Base-by-base conservation (phyloP, 2,888 invertebrate genomes). In the Tribolium freemani region DNA sequence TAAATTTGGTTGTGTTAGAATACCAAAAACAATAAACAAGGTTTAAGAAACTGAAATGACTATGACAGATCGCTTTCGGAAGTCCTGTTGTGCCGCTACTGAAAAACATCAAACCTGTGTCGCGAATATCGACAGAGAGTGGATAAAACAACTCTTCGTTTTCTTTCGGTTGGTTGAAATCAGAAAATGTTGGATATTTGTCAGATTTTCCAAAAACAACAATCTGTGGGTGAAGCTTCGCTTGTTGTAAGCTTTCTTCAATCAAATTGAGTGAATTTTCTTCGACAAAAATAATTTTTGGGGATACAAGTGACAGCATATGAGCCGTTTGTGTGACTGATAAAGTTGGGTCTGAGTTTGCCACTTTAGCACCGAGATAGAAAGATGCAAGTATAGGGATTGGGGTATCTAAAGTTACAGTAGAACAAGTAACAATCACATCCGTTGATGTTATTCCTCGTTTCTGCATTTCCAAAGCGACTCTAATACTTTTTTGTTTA, bases 371-470 rank as follows among this genome's bases (percentile, higher is more conserved):
- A 1, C 89, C 89, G 6, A 88, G 81, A 75, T 85, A 88, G 1
- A 88, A 75, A 0, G 87, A 85, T 0, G 88, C 88, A 48, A 89
- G 85, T 58, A 87, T 84, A 0, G 89, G 88, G 13, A 88, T 83
- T 2, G 82, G 80, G 6, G 86, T 78, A 68, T 89, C 85, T 4
- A 88, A 44, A 44, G 88, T 87, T 72, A 87, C 88, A 0, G 85
- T 85, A 5, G 87, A 87, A 83, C 89, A 88, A 0, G 88, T 71
- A 0, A 86, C 78, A 57, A 89, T 84, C 2, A 88, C 86, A 74
- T 89, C 89, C 0, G 87, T 86, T 1, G 74, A 70, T 60, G 82
- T 74, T 1, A 89, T 68, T 4, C 88, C 88, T 30, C 85, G 69
- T 11, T 82, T 84, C 51, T 72, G 81, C 58, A 89, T 78, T 13